Evolutionary conservation across 1,140 invertebrate species (phyloP), one percentile per base, ranked within the genome.

Genomic region (Neodiprion virginianus): DNA sequence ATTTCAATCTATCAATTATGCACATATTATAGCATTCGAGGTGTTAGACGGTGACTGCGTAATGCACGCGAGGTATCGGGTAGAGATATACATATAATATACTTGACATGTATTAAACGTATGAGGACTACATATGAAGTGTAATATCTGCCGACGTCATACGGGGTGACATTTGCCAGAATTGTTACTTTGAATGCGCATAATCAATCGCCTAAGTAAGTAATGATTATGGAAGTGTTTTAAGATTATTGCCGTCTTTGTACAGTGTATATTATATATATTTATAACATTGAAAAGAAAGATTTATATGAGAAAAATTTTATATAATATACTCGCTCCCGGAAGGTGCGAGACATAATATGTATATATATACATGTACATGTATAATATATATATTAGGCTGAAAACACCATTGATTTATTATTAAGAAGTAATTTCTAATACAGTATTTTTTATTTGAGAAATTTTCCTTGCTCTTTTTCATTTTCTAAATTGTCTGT

Each of bases 341-440:
- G 74, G 78, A 80, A 79, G 83, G 73, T 81, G 81, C 80, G 78
- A 84, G 81, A 84, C 78, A 81, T 71, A 79, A 81, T 84, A 84
- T 40, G 28, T 40, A 40, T 40, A 40, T 40, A 40, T 40, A 40
- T 40, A 40, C 28, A 40, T 40, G 28, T 40, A 40, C 28, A 84
- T 80, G 81, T 8, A 17, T 61, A 61, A 61, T 17, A 61, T 61
- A 17, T 11, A 17, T 77, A 81, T 86, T 40, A 87, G 86, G 86
- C 85, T 84, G 85, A 88, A 85, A 87, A 88, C 86, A 87, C 84
- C 82, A 83, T 87, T 84, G 83, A 86, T 80, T 88, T 86, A 85
- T 85, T 69, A 77, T 73, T 82, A 83, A 85, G 78, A 14, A 40
- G 74, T 85, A 83, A 83, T 83, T 79, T 77, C 87, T 86, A 84